Evolutionary conservation across 92 coral and sea anemone species (phyloP).

Genomic region (Palythoa heliodiscus): DNA sequence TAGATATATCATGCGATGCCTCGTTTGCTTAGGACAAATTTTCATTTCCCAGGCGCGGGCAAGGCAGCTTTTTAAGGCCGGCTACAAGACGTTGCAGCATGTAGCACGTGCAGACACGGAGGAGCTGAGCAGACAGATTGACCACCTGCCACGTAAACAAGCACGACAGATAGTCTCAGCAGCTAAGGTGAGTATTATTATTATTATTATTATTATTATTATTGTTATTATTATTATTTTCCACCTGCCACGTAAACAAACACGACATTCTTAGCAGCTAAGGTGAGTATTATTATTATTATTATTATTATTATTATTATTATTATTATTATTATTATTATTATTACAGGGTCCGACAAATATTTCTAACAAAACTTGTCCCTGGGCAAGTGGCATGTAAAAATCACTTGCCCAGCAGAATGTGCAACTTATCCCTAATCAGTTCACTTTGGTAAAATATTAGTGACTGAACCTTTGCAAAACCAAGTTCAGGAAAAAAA

Average conservation of each 20-base stretch:
- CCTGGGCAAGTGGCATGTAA: too few relatives aligned
- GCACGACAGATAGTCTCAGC: slow-evolving; percentile 93
- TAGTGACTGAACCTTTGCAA: too few relatives aligned
- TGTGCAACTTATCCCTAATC: too few relatives aligned
- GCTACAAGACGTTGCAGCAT: slow-evolving; percentile 78
- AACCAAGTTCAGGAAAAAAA: too few relatives aligned
- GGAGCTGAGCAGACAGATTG: slow-evolving; percentile 68
- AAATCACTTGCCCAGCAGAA: too few relatives aligned
- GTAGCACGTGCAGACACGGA: slow-evolving; percentile 82
- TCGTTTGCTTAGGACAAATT: neutral
- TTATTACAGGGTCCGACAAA: too few relatives aligned
- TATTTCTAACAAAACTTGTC: too few relatives aligned
- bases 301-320: too few relatives aligned
- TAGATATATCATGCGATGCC: neutral
- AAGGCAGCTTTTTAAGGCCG: slow-evolving; percentile 81
- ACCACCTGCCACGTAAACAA: slow-evolving; percentile 81
- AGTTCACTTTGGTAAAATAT: too few relatives aligned
- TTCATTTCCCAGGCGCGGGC: slow-evolving; percentile 78
- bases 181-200: slow-evolving; percentile 68
- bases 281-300: neutral
- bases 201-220: too few relatives aligned
- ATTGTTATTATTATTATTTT: too few relatives aligned
- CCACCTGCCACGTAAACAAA: slow-evolving; percentile 66
- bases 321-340: too few relatives aligned
- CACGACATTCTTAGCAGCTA: slow-evolving; percentile 4